Evolutionary conservation across 2,888 invertebrate species (phyloP).

Genomic region (Malthinus flaveolus): DNA sequence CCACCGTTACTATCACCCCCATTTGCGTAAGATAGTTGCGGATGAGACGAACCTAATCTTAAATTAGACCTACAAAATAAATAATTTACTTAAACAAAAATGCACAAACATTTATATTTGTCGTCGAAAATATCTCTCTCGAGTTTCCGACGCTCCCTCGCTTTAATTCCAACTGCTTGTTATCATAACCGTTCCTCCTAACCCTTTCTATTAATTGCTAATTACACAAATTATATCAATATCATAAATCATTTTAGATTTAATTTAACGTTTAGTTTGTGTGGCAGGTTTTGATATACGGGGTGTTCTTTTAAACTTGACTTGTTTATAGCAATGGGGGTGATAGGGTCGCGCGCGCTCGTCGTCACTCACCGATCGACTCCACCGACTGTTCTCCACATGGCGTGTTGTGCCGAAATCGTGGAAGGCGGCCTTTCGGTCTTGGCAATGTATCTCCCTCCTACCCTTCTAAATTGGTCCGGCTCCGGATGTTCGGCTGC

Average conservation of each 20-base stretch:
- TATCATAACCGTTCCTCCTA: too few relatives aligned
- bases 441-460: constrained; percentile 51
- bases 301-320: too few relatives aligned
- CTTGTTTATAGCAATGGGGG: too few relatives aligned
- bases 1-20: constrained; percentile 37
- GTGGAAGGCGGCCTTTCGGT: constrained; percentile 44
- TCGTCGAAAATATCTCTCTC: too few relatives aligned
- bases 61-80: constrained; percentile 48
- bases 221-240: too few relatives aligned
- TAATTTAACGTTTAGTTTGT: too few relatives aligned
- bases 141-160: too few relatives aligned
- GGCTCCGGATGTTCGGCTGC: constrained; percentile 68
- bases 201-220: too few relatives aligned
- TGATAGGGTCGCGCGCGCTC: too few relatives aligned
- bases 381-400: constrained; percentile 54
- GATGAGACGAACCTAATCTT: constrained; percentile 61
- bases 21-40: constrained; percentile 64
- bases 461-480: constrained; percentile 59
- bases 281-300: too few relatives aligned
- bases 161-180: too few relatives aligned
- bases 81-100: neutral
- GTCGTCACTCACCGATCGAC: constrained; percentile 45
- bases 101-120: neutral
- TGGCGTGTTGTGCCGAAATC: constrained; percentile 41
- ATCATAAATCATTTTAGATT: too few relatives aligned